These are phyloP conservation scores for Spongilla lacustris DNA, from an alignment of 37 sponge, comb jelly and placozoan species.

Conservation along the genomic window DNA sequence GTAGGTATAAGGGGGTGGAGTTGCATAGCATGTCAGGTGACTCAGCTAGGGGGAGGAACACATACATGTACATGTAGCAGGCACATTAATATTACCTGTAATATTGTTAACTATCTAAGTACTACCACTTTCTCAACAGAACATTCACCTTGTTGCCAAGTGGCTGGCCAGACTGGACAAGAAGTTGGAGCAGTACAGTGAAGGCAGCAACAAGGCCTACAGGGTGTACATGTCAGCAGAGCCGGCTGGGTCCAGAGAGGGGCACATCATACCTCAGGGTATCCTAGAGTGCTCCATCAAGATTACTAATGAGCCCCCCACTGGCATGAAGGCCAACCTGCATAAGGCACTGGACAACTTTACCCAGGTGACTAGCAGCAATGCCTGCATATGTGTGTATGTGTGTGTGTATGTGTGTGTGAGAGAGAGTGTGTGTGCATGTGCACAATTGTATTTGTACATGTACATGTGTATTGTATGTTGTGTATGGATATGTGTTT, in stretches of 20 bases:
- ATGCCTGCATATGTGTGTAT: no score
- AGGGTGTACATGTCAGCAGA: conserved; percentile 99
- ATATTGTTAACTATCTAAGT: no score
- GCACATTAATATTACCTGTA: no score
- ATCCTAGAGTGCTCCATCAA: conserved; percentile 96
- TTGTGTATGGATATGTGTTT: background rate
- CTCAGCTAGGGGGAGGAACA: no score
- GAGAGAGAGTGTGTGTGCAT: no score
- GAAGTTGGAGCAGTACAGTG: conserved; percentile 91
- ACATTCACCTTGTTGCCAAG: conserved; percentile 94
- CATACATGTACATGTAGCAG: no score
- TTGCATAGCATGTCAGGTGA: no score
- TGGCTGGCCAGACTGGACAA: conserved; percentile 98
- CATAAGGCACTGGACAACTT: conserved; percentile 95
- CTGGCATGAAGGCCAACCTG: conserved; percentile 97
- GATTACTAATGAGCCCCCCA: conserved; percentile 99
- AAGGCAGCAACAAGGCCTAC: conserved; percentile 79
- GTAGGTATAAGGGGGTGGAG: background rate
- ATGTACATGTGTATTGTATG: no score
- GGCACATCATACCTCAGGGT: conserved; percentile 97
- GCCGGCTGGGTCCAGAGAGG: conserved; percentile 95
- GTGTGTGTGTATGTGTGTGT: no score
- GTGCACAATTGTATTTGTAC: no score
- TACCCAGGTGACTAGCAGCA: conserved; percentile 79
- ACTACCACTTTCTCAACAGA: conserved; percentile 67